Percentiles rank a stretch among this genome's conserved stretches.
Evolutionary conservation across 2,113 vertebrate genomes (phyloP).

Genomic region (Amia ocellicauda): DNA sequence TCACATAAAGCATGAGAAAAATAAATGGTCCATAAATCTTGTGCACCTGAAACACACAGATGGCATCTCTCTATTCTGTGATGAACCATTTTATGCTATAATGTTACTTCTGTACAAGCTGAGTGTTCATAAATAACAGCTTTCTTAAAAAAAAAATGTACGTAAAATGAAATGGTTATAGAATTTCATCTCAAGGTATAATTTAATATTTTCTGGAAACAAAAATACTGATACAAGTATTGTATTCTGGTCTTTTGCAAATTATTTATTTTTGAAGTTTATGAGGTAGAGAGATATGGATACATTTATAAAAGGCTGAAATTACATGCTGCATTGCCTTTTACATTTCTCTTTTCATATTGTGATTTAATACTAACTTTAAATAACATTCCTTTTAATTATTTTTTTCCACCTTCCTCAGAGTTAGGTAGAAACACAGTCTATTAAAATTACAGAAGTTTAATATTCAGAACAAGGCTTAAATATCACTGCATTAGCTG

Average conservation of each 20-base stretch:
- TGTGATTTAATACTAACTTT: constrained; percentile 47
- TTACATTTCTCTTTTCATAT: constrained; percentile 57
- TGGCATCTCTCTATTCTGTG: not conserved
- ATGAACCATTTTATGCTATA: not conserved
- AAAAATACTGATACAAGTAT: too few relatives aligned
- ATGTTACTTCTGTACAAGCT: not conserved
- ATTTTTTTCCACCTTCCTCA: constrained; percentile 33
- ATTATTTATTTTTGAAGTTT: constrained; percentile 44
- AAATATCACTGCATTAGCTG: not conserved
- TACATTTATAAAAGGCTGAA: constrained; percentile 48
- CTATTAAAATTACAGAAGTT: constrained; percentile 31
- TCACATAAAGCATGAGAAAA: not conserved
- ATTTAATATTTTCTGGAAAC: too few relatives aligned
- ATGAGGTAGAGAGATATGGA: constrained; percentile 33
- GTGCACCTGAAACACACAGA: not conserved
- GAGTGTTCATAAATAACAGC: constrained; percentile 19
- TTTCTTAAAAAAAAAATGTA: not conserved
- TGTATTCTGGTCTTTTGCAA: constrained; percentile 37
- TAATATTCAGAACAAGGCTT: constrained; percentile 22
- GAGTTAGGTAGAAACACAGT: constrained; percentile 42
- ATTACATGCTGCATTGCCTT: constrained; percentile 65
- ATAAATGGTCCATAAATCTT: constrained; percentile 1
- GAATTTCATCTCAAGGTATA: too few relatives aligned
- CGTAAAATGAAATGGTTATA: too few relatives aligned
- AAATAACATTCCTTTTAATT: constrained; percentile 44